Base-by-base conservation (phyloP, 2,797 vertebrate species). In the Varecia variegata region DNA sequence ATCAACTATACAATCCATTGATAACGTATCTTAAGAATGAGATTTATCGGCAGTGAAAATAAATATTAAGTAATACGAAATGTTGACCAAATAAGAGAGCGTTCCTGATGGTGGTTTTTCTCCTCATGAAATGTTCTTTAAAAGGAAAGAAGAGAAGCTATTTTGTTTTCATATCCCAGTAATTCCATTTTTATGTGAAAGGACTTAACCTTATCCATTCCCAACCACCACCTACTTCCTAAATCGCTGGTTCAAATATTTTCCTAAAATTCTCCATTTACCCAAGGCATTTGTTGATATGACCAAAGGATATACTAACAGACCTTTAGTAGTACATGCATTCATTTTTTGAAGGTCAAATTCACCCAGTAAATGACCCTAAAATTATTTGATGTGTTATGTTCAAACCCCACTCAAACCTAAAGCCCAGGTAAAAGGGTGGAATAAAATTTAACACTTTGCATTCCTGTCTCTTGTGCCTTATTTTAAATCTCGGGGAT, bases 21-120 rank as follows among this genome's bases (percentile, higher is more conserved):
- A 96, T 96, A 96, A 97, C 98, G 92, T 96, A 97, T 98, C 96
- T 98, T 98, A 98, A 98, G 97, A 98, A 83, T 88, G 10, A 92
- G 76, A 88, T 25, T 73, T 1, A 58, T 91, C 65, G 47, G 7
- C 18, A 71, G 60, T 94, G 45, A 90, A 88, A 73, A 77, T 43
- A 77, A 71, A 43, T 62, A 80, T n/a, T 54, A 74, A 83, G 40
- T 86, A 82, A 92, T 60, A 50, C 56, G 76, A 27, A 96, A 88
- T 90, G 43, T 25, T 96, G 71, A 83, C 9, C 15, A 85, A 21
- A 93, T 89, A 89, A 43, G n/a, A 90, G 0, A 80, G 8, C 23
- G 2, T 40, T 95, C 32, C 60, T 5, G 25, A 21, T 77, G 82
- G 58, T 32, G 70, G 13, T 47, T 96, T 93, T 94, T 86, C 6